phyloP scores from a whole-genome alignment of 2,888 invertebrate species.

The Drosophila rubida region DNA sequence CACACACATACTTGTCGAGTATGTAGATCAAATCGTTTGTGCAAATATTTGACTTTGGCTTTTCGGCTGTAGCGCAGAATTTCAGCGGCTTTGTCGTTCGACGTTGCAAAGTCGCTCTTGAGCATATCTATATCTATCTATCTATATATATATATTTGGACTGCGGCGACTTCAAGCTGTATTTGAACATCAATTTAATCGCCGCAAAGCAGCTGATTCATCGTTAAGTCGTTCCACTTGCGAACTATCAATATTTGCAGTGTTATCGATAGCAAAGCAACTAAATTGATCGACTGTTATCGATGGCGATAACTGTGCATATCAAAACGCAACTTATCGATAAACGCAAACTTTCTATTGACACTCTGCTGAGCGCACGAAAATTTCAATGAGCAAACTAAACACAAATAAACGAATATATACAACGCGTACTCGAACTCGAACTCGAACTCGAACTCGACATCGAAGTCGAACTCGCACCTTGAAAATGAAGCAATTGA shows the following conservation, averaged over 20 bases:
- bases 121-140: no score
- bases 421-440: constrained; percentile 22
- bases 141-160: no score
- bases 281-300: no score
- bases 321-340: constrained; percentile 10
- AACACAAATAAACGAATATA: constrained; percentile 9
- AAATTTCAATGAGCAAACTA: constrained; percentile 13
- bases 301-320: no score
- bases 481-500: constrained; percentile 41
- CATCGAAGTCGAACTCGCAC: constrained; percentile 26
- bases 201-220: not conserved
- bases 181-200: not conserved
- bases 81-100: constrained; percentile 33
- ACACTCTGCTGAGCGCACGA: constrained; percentile 14
- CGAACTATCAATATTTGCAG: not conserved
- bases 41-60: constrained; percentile 50
- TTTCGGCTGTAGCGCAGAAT: constrained; percentile 27
- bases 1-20: not conserved
- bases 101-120: constrained; percentile 10
- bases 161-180: not conserved
- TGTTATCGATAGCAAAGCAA: not conserved
- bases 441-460: not conserved
- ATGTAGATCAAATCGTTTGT: constrained; percentile 47
- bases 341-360: constrained; percentile 39
- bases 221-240: not conserved